phyloP scores from a whole-genome alignment of 53 echinoderm and acorn worm genomes.

The Henricia sp. region DNA sequence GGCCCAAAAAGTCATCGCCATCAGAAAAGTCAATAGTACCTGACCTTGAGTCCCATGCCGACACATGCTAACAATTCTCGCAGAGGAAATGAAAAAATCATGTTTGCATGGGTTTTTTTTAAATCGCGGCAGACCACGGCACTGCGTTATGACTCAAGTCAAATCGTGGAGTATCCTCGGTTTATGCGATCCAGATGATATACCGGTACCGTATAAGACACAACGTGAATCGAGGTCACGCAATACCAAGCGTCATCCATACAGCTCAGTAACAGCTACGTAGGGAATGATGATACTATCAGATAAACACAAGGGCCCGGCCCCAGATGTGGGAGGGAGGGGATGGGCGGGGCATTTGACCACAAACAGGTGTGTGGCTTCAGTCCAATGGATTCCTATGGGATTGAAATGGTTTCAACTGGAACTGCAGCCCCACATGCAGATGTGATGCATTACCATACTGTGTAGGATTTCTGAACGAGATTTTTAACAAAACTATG shows the following conservation, averaged over 20 bases:
- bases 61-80: conserved; percentile 46
- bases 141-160: conserved; percentile 42
- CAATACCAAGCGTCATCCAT: not conserved
- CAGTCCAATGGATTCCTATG: too few relatives aligned
- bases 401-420: too few relatives aligned
- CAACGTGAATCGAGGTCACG: not conserved
- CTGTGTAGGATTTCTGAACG: too few relatives aligned
- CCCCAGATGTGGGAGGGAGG: not conserved
- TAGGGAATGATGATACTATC: too few relatives aligned
- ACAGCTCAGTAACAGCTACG: not conserved
- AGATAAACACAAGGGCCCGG: not conserved
- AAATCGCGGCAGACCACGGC: conserved; percentile 38
- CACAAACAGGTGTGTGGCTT: too few relatives aligned
- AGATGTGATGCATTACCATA: too few relatives aligned
- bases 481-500: too few relatives aligned
- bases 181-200: conserved; percentile 50
- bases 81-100: conserved; percentile 49
- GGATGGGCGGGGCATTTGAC: not conserved
- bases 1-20: not conserved
- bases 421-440: too few relatives aligned
- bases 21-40: not conserved
- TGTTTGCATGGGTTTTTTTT: conserved; percentile 26
- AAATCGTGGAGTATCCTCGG: not conserved
- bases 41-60: conserved; percentile 27
- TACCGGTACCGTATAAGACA: not conserved